phyloP scores from a whole-genome alignment of 1,140 invertebrate genomes.

The Sesamia nonagrioides region DNA sequence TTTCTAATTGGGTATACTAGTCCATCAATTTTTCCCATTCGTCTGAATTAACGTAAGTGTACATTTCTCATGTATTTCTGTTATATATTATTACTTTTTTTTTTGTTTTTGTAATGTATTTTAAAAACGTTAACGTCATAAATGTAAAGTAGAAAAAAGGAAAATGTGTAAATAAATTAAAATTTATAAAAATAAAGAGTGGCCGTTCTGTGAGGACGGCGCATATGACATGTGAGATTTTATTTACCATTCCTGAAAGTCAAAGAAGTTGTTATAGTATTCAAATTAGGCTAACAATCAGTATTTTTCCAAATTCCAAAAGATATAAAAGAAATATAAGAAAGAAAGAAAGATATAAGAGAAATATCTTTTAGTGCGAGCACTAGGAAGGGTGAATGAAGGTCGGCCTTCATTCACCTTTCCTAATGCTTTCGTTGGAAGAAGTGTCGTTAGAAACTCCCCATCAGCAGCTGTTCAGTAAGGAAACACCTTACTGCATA shows the following conservation, averaged over 20 bases:
- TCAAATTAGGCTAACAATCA: too few relatives aligned
- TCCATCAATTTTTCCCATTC: conserved; percentile 74
- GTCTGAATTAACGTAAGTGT: conserved; percentile 72
- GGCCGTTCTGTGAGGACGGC: conserved; percentile 80
- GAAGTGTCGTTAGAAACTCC: too few relatives aligned
- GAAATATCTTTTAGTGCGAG: too few relatives aligned
- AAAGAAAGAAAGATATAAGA: too few relatives aligned
- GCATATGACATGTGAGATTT: conserved; percentile 65
- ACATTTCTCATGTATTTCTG: conserved; percentile 81
- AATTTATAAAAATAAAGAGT: conserved; percentile 87
- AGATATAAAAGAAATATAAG: too few relatives aligned
- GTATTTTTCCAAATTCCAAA: too few relatives aligned
- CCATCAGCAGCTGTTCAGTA: too few relatives aligned
- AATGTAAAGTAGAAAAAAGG: conserved; percentile 85
- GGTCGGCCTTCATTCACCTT: too few relatives aligned
- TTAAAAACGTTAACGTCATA: conserved; percentile 84
- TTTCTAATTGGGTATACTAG: conserved; percentile 85
- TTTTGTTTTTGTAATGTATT: conserved; percentile 84
- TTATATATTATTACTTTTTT: conserved; percentile 75
- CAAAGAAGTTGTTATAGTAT: too few relatives aligned
- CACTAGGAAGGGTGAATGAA: too few relatives aligned
- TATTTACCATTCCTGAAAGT: conserved; percentile 44
- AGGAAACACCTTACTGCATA: too few relatives aligned
- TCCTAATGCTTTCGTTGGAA: too few relatives aligned
- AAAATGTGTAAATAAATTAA: conserved; percentile 87